A percentile compares a stretch with the other conserved stretches of the same genome.
Evolutionary conservation across 2,888 invertebrate genomes (phyloP).

Genomic region (Drosophila formosana): DNA sequence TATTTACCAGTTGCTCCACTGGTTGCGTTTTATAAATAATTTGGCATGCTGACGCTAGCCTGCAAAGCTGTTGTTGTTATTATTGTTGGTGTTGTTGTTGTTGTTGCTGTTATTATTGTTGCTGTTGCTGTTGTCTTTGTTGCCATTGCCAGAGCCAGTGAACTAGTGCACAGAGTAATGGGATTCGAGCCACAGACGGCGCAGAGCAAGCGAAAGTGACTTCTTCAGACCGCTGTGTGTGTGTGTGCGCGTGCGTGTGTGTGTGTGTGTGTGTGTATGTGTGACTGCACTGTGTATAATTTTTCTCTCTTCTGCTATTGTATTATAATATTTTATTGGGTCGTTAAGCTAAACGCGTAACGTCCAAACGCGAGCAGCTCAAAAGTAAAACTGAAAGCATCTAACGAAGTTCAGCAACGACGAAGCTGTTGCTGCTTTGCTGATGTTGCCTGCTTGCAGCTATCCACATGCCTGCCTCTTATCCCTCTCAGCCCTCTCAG

Average conservation of each 20-base stretch:
- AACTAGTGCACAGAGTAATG: conserved; percentile 7
- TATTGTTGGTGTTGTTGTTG: neutral
- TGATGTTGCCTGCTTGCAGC: conserved; percentile 31
- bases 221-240: neutral
- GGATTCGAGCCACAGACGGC: neutral
- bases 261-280: neutral
- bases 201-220: conserved; percentile 4
- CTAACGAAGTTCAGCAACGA: conserved; percentile 46
- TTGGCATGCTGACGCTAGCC: conserved; percentile 62
- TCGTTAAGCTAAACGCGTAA: conserved; percentile 33
- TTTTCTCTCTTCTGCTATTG: neutral
- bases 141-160: conserved; percentile 32
- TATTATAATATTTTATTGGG: neutral
- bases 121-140: neutral
- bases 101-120: conserved; percentile 9
- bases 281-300: neutral
- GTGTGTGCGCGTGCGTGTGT: conserved; percentile 10
- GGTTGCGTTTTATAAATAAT: conserved; percentile 66
- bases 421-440: conserved; percentile 50
- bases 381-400: conserved; percentile 72
- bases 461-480: conserved; percentile 19
- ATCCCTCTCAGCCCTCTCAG: neutral
- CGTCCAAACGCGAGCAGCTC: conserved; percentile 71
- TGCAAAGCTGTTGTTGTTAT: conserved; percentile 38
- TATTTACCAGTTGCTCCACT: conserved; percentile 72